These are phyloP conservation scores for Remorina albescens DNA, from an alignment of 2,797 vertebrate genomes.

Conservation along the genomic window DNA sequence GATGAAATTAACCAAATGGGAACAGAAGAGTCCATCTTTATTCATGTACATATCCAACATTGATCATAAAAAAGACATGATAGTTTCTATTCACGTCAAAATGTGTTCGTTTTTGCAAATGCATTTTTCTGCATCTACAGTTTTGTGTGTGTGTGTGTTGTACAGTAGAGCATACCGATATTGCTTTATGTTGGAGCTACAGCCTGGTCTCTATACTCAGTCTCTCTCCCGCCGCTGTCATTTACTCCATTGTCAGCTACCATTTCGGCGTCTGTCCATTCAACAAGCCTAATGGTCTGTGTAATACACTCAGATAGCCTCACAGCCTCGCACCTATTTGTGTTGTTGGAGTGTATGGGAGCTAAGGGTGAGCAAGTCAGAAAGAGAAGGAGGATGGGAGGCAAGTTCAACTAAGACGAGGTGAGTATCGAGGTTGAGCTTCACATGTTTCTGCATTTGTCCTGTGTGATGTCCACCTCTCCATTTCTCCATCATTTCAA, in stretches of 20 bases:
- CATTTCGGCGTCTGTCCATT: constrained; percentile 73
- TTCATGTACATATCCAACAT: too few species aligned
- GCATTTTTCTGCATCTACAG: neutral
- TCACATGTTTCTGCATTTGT: constrained; percentile 40
- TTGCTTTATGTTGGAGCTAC: constrained; percentile 49
- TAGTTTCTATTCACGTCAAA: neutral
- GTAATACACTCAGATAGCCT: constrained; percentile 78
- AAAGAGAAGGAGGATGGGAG: constrained; percentile 42
- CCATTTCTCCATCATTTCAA: constrained; percentile 5
- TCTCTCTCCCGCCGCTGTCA: constrained; percentile 66
- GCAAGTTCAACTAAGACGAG: constrained; percentile 33
- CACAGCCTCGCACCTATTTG: constrained; percentile 72
- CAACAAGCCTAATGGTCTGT: constrained; percentile 81
- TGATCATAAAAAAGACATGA: neutral
- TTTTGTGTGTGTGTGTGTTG: constrained; percentile 20
- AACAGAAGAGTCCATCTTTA: too few species aligned
- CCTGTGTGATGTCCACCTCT: constrained; percentile 15
- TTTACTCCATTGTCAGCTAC: constrained; percentile 74
- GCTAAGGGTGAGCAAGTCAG: neutral
- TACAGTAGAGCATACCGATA: constrained; percentile 45
- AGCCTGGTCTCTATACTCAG: constrained; percentile 55
- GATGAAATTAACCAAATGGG: too few species aligned
- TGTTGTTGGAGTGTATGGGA: constrained; percentile 47
- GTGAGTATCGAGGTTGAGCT: constrained; percentile 23
- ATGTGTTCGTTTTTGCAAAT: constrained; percentile 16